Base-by-base conservation (phyloP, 2,888 invertebrate species). In the Margaritifera margaritifera region DNA sequence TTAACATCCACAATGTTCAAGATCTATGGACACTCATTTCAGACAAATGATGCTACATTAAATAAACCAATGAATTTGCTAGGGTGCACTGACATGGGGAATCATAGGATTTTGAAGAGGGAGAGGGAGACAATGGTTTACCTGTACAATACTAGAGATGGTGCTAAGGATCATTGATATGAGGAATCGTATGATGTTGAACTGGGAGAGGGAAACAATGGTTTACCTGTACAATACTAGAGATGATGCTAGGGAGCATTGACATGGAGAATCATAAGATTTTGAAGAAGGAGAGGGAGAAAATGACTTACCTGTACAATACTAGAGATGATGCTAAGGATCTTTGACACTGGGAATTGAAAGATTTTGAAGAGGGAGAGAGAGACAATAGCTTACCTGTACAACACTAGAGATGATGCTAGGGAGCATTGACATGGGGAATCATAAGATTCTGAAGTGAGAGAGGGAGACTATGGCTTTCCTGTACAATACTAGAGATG, bases 231-330 rank as follows among this genome's bases (percentile, higher is more conserved):
- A 80, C 81, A 66, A 81, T 68, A 66, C 70, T 80, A 6, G 81
- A 81, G 62, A 81, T 76, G 19, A 80, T 76, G 51, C 79, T 73
- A n/a, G 91, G 90, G 68, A 96, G 92, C 89, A 95, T 92, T 81
- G 94, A 93, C 91, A 97, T 92, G 71, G 97, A 96, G 91, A 96
- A 92, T 88, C 95, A 93, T 89, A 97, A 93, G 82, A 95, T 93
- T 91, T 94, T 95, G 92, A 97, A 97, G 82, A 97, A 92, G 54
- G 96, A 92, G 86, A 97, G 92, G 79, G 96, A 94, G 66, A 97
- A 96, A 91, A 97, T 96, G 72, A n/a, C 71, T 50, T 74, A 80
- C 80, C 80, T 81, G 80, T 51, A 80, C 81, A 66, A 81, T 68
- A 66, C 70, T 80, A 6, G 81, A 81, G 62, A 81, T 76, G 19